Conservation (phyloP, 2,113 vertebrate genomes). For the Thamnophis sirtalis region DNA sequence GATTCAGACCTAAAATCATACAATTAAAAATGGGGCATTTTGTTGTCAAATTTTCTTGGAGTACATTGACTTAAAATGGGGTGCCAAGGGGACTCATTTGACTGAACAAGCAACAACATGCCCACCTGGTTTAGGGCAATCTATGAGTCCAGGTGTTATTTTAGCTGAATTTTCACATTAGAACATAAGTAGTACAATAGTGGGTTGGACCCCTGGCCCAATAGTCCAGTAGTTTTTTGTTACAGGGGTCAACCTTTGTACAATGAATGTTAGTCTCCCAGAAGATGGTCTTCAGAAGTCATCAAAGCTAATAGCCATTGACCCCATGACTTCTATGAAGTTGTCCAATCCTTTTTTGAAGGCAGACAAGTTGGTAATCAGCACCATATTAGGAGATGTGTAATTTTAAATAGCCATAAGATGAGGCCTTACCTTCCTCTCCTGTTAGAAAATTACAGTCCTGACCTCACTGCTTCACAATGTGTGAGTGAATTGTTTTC, state of each 20-base stretch:
- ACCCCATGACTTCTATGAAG: background rate
- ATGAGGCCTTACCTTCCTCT: background rate
- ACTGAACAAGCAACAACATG: background rate
- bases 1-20: background rate
- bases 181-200: background rate
- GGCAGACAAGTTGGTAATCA: background rate
- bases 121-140: background rate
- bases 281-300: background rate
- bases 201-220: background rate
- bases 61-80: background rate
- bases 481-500: background rate
- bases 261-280: background rate
- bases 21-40: background rate
- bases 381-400: background rate
- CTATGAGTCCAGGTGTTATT: background rate
- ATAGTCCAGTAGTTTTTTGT: background rate
- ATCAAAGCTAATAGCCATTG: background rate
- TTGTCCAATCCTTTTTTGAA: background rate
- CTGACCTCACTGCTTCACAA: background rate
- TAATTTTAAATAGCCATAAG: background rate
- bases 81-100: background rate
- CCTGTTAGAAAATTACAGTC: background rate
- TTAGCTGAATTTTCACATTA: background rate
- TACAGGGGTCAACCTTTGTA: background rate
- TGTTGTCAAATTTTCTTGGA: background rate